Base-by-base conservation (phyloP, 2,888 invertebrate species). In the Lycocerus yunnanus region DNA sequence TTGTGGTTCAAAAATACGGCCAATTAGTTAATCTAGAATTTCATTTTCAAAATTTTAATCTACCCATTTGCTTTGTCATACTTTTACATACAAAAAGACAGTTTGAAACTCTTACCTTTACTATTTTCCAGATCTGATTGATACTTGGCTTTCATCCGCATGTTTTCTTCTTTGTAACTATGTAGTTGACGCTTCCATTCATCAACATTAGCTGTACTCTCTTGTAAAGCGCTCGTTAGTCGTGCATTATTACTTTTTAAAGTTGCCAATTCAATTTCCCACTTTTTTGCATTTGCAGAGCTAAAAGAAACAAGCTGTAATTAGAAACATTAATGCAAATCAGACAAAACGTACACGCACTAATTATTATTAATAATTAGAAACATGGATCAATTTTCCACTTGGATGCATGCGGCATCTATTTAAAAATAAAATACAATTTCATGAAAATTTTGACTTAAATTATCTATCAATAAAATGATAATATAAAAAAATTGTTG, bases 181-280 rank as follows among this genome's bases (percentile, higher is more conserved):
- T 97, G 97, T 82, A 98, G 90, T 86, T 98, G 98, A 78, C 97
- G 92, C 87, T 98, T 98, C 98, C 98, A 98, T 88, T 98, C 98
- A 85, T 98, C 98, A 21, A 98, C 98, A 87, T 98, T 98, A 74
- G 98, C 96, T 27, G 98, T 98, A 84, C 97, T 97, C 83, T 94
- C 94, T 88, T 98, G 98, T 73, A 98, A 90, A 15, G 98, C 98
- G 82, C 97, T 96, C 6, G 98, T 98, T 84, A 99, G 89, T 79
- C 98, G 92, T 43, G 96, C 93, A 87, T 98, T 99, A 89, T 98
- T 98, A 85, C 95, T 97, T 89, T 98, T 98, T 80, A 99, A 89
- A 1, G 97, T 98, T 66, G 96, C 94, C 80, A 99, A 89, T 88
- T 99, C 98, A 60, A 98, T 94, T 89, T 98, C 98, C 98, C 98